Evolutionary conservation across 2,113 vertebrate genomes (phyloP).

Genomic region (Stercorarius parasiticus): DNA sequence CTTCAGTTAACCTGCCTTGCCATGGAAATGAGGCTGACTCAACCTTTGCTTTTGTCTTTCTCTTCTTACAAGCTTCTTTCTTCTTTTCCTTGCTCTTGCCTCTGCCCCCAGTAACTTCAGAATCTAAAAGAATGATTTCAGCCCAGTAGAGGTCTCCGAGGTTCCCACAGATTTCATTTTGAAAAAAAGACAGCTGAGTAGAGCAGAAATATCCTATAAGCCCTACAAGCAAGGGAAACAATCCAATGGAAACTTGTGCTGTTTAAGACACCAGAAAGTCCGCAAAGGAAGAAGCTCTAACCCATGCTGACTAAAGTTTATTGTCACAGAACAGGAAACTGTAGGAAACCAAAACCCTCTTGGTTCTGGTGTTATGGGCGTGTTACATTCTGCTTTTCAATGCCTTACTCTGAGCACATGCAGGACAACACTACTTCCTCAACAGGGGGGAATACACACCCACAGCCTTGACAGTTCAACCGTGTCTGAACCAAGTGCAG

Average conservation of each 20-base stretch:
- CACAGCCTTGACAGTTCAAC: background rate
- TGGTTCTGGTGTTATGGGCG: rapidly evolving
- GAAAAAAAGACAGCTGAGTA: background rate
- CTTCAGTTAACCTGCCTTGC: background rate
- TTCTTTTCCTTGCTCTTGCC: background rate
- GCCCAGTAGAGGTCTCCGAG: background rate
- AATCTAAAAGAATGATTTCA: background rate
- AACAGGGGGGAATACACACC: background rate
- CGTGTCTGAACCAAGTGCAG: background rate
- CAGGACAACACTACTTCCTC: background rate
- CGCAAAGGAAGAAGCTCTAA: background rate
- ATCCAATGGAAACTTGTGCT: background rate
- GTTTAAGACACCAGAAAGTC: background rate
- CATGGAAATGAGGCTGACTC: background rate
- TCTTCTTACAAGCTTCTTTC: background rate
- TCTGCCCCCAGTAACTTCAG: background rate
- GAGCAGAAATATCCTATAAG: background rate
- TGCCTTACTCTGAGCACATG: background rate
- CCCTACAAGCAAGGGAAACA: background rate
- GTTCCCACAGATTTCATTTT: background rate
- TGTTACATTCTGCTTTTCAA: background rate
- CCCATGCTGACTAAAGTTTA: background rate
- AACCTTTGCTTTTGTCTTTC: background rate
- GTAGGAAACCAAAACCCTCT: background rate
- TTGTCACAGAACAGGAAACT: background rate